Base-by-base conservation (phyloP, 1,140 invertebrate genomes). In the Monomorium pharaonis region DNA sequence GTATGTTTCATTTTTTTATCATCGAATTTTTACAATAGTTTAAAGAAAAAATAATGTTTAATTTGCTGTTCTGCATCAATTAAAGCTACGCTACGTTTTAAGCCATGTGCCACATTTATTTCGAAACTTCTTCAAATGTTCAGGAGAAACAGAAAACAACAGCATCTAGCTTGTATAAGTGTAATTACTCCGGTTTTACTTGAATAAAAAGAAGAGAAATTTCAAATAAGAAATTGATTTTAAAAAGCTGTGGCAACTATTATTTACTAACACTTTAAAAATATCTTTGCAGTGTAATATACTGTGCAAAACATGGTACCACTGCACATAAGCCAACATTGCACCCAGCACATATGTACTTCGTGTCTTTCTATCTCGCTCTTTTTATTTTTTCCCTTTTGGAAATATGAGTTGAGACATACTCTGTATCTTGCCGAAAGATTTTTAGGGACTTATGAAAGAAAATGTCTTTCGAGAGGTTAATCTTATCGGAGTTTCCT, bases 381-480 rank as follows among this genome's bases (percentile, higher is more conserved):
- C 37, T 30, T 7, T 49, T 56, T 18, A 24, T 56, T 37, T 56
- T 54, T 56, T n/a, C 12, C 1, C 21, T 72, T 72, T 72, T 21
- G 9, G 18, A 74, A 56, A 56, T 74, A n/a, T 74, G 51, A 72
- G 67, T 51, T 30, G 44, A n/a, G 18, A 72, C 30, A 24, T 37
- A 12, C 51, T 51, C 70, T 56, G 30, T 74, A 56, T 49, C 70
- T 74, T 56, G n/a, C 12, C 37, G 49, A 30, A 56, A 74, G 70
- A 2, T 74, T 37, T 74, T 74, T 56, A 74, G 70, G 51, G 10
- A 56, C 70, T 56, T 74, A 72, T 72, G 69, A 74, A 74, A n/a
- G 63, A 30, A 74, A 74, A 56, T 74, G 51, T 74, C 30, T 56
- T 56, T 74, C 24, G n/a, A n/a, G n/a, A n/a, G 37, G 51, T 56